Evolutionary conservation across 30 jellyfish, hydroid and myxozoan genomes (phyloP).

Genomic region (Hydractinia symbiolongicarpus): DNA sequence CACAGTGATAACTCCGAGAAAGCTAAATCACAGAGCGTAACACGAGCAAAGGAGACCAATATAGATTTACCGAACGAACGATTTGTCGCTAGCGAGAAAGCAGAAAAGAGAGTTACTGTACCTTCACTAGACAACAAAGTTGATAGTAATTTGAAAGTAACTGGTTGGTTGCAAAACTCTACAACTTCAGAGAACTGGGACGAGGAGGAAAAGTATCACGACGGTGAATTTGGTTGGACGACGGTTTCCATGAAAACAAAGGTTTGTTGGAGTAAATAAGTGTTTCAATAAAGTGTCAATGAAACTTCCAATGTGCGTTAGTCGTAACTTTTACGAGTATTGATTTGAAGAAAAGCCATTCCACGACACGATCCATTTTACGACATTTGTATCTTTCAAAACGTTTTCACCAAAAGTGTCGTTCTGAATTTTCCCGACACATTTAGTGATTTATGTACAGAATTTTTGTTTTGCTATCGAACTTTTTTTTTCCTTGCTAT

Average conservation of each 20-base stretch:
- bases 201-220: slow-evolving; percentile 26
- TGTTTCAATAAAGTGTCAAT: no score
- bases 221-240: slow-evolving; percentile 89
- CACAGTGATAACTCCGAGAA: slow-evolving; percentile 19
- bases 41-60: not conserved
- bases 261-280: slow-evolving; percentile 5
- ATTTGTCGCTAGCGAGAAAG: not conserved
- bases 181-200: slow-evolving; percentile 9
- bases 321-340: no score
- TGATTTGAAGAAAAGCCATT: no score
- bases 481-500: no score
- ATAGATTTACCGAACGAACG: not conserved
- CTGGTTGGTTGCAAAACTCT: slow-evolving; percentile 44
- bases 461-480: no score
- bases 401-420: no score
- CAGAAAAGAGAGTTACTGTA: slow-evolving; percentile 5
- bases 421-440: no score
- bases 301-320: no score
- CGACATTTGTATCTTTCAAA: no score
- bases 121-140: slow-evolving; percentile 34
- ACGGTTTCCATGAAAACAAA: slow-evolving; percentile 75
- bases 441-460: no score
- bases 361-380: no score
- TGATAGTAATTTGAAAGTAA: slow-evolving; percentile 45
- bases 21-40: not conserved